phyloP scores from a whole-genome alignment of 2,113 vertebrate species.

The Micromys minutus region DNA sequence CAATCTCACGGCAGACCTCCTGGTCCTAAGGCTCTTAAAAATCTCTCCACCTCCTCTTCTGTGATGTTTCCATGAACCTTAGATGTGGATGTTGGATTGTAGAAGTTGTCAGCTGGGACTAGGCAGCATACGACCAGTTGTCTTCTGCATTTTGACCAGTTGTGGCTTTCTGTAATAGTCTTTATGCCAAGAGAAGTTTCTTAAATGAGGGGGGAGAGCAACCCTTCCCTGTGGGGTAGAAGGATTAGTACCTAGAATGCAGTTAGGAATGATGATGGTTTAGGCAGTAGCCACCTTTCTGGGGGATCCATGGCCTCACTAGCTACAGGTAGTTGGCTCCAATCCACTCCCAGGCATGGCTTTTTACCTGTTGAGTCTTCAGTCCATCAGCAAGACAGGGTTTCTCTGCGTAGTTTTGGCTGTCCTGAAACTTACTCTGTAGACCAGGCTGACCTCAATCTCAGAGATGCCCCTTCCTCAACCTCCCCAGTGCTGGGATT shows the following conservation, averaged over 20 bases:
- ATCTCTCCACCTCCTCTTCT: not conserved
- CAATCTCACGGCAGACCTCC: not conserved
- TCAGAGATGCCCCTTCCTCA: not conserved
- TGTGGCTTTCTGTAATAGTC: not conserved
- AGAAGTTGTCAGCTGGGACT: not conserved
- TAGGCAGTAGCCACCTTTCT: not conserved
- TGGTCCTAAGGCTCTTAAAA: not conserved
- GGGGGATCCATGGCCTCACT: not conserved
- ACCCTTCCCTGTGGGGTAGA: not conserved
- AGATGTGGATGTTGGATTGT: not conserved
- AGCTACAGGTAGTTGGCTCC: no score
- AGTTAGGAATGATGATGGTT: not conserved
- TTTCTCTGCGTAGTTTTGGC: not conserved
- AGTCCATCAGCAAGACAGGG: not conserved
- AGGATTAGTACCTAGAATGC: not conserved
- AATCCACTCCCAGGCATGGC: not conserved
- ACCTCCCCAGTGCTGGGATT: not conserved
- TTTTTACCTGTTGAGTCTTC: not conserved
- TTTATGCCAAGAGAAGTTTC: not conserved
- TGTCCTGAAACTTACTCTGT: not conserved
- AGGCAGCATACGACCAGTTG: accelerated
- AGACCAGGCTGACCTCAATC: not conserved
- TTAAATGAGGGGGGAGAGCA: not conserved
- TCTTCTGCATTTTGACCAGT: not conserved
- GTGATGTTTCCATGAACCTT: not conserved